These are phyloP conservation scores for Hippocampus comes DNA, from an alignment of 2,113 vertebrate species.

Conservation along the genomic window DNA sequence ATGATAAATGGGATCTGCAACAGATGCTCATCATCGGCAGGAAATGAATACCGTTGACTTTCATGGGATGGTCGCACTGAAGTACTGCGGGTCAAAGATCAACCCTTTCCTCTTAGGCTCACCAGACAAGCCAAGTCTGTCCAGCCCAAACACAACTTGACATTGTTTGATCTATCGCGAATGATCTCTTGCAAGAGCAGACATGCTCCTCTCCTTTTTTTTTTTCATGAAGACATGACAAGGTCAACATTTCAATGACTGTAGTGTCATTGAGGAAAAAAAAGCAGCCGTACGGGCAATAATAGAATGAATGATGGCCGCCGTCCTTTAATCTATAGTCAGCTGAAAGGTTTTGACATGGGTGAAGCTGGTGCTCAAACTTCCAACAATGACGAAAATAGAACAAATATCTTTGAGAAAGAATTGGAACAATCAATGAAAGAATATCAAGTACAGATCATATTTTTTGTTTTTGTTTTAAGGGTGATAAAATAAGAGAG, in stretches of 20 bases:
- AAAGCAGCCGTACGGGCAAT: not conserved
- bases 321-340: not conserved
- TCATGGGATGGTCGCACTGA: not conserved
- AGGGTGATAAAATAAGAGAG: not conserved
- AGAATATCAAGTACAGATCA: not conserved
- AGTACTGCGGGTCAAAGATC: not conserved
- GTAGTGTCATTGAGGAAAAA: not conserved
- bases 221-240: not conserved
- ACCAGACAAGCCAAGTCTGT: not conserved
- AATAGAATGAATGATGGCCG: not conserved
- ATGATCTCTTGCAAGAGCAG: not conserved
- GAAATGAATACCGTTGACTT: not conserved
- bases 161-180: not conserved
- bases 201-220: not conserved
- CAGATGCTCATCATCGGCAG: not conserved
- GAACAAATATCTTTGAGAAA: not conserved
- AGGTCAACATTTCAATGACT: not conserved
- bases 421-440: not conserved
- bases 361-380: not conserved
- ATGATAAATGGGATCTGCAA: constrained; percentile 1
- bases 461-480: not conserved
- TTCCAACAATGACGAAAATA: not conserved
- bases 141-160: not conserved
- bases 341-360: not conserved
- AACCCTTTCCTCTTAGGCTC: not conserved